phyloP scores from a whole-genome alignment of 2,888 invertebrate species.

The Embidobia sp. region DNA sequence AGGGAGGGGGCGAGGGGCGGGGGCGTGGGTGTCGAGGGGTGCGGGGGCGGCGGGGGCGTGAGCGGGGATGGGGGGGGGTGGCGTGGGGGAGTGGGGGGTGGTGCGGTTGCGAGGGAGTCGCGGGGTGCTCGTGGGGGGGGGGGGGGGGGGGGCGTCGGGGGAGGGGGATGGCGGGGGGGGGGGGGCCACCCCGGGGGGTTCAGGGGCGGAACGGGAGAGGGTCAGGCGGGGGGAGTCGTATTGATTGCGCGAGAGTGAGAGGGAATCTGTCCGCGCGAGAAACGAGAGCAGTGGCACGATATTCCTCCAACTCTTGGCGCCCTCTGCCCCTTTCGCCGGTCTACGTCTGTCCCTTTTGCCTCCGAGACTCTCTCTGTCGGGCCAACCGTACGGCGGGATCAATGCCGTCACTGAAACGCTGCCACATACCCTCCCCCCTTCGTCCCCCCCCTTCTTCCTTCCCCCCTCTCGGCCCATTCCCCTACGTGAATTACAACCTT shows the following conservation, averaged over 20 bases:
- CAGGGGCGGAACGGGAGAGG: slow-evolving; percentile 45
- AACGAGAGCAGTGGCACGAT: slow-evolving; percentile 67
- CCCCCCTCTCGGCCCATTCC: too few relatives aligned
- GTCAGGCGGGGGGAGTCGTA: slow-evolving; percentile 68
- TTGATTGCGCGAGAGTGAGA: slow-evolving; percentile 77
- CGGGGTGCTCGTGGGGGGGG: slow-evolving; percentile 31
- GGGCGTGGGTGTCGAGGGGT: slow-evolving; percentile 17
- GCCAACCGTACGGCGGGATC: slow-evolving; percentile 54
- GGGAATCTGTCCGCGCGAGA: slow-evolving; percentile 48
- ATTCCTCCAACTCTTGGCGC: slow-evolving; percentile 63
- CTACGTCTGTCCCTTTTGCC: slow-evolving; percentile 16
- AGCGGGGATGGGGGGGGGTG: slow-evolving; percentile 40
- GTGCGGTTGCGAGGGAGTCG: slow-evolving; percentile 78
- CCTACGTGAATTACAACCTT: too few relatives aligned
- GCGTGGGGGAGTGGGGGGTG: slow-evolving; percentile 62
- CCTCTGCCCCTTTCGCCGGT: slow-evolving; percentile 50
- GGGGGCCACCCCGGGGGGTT: slow-evolving; percentile 39
- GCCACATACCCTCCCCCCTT: slow-evolving; percentile 31
- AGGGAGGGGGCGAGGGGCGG: slow-evolving; percentile 35
- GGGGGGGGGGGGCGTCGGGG: slow-evolving; percentile 43
- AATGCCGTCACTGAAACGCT: slow-evolving; percentile 65
- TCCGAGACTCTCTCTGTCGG: slow-evolving; percentile 27
- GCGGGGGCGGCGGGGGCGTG: slow-evolving; percentile 30
- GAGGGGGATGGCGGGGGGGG: slow-evolving; percentile 13
- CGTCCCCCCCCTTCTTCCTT: too few relatives aligned